Percentiles rank a stretch among this genome's conserved stretches.
phyloP scores from a whole-genome alignment of 2,888 invertebrate genomes.

The Zaprionus bogoriensis region DNA sequence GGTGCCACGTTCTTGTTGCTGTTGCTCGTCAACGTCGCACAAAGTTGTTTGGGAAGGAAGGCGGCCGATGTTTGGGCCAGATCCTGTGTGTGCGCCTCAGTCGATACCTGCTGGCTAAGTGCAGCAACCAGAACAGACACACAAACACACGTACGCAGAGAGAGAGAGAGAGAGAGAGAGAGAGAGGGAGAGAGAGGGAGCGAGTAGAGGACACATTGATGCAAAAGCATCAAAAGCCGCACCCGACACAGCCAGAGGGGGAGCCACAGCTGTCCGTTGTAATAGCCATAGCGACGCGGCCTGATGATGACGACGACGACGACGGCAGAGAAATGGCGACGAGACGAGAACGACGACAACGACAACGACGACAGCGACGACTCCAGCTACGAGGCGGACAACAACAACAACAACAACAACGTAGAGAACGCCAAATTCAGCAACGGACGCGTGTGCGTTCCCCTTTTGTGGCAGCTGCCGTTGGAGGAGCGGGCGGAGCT shows the following conservation, averaged over 20 bases:
- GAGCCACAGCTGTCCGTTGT: slow-evolving; percentile 54
- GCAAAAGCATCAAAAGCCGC: slow-evolving; percentile 74
- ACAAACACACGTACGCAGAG: slow-evolving; percentile 7
- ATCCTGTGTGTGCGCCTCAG: slow-evolving; percentile 44
- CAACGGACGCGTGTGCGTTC: slow-evolving; percentile 67
- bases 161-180: slow-evolving; percentile 1
- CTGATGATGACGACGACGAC: slow-evolving; percentile 34
- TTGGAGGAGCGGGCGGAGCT: not conserved
- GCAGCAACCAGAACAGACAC: slow-evolving; percentile 49
- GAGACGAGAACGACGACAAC: slow-evolving; percentile 44
- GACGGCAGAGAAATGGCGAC: slow-evolving; percentile 43
- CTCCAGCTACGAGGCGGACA: slow-evolving; percentile 33
- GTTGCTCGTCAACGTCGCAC: slow-evolving; percentile 58
- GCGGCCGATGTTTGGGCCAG: slow-evolving; percentile 24
- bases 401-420: slow-evolving; percentile 14
- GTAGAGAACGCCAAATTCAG: slow-evolving; percentile 57
- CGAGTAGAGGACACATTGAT: slow-evolving; percentile 42
- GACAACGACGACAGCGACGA: slow-evolving; percentile 48
- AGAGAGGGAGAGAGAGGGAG: not conserved
- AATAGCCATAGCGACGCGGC: slow-evolving; percentile 55
- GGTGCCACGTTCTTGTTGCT: slow-evolving; percentile 54
- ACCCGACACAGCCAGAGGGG: slow-evolving; percentile 46
- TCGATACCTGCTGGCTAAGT: slow-evolving; percentile 67
- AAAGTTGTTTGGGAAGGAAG: slow-evolving; percentile 49
- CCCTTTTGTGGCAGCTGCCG: slow-evolving; percentile 12